Evolutionary conservation across 2,113 vertebrate genomes (phyloP).

Genomic region (Variabilichromis moorii): DNA sequence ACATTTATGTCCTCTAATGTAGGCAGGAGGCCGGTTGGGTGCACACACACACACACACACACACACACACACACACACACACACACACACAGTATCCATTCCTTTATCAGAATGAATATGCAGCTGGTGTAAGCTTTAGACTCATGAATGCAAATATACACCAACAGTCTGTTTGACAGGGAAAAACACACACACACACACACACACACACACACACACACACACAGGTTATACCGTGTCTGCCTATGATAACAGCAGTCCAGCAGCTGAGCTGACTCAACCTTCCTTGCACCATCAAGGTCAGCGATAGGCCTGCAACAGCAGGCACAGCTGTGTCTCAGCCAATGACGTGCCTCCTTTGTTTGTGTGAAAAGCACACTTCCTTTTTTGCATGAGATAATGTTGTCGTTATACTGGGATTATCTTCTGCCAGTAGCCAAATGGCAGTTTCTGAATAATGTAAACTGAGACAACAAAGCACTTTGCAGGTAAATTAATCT

Average conservation of each 20-base stretch:
- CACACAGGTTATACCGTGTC: conserved; percentile 21
- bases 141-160: background rate
- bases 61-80: background rate
- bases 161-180: background rate
- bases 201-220: background rate
- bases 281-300: conserved; percentile 1
- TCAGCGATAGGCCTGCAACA: background rate
- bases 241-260: conserved; percentile 29
- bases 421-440: conserved; percentile 3
- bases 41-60: background rate
- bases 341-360: background rate
- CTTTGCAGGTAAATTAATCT: background rate
- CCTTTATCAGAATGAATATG: background rate
- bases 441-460: conserved; percentile 18
- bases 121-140: background rate
- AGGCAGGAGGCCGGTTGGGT: background rate
- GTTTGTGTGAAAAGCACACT: conserved; percentile 7
- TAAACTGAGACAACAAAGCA: background rate
- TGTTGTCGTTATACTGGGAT: background rate
- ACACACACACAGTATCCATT: background rate
- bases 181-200: background rate
- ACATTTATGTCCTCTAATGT: background rate
- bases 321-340: conserved; percentile 3
- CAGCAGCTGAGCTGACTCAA: conserved; percentile 14
- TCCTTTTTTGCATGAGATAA: conserved; percentile 42